Base-by-base conservation (phyloP, 2,888 invertebrate species). In the Neoascia interrupta region DNA sequence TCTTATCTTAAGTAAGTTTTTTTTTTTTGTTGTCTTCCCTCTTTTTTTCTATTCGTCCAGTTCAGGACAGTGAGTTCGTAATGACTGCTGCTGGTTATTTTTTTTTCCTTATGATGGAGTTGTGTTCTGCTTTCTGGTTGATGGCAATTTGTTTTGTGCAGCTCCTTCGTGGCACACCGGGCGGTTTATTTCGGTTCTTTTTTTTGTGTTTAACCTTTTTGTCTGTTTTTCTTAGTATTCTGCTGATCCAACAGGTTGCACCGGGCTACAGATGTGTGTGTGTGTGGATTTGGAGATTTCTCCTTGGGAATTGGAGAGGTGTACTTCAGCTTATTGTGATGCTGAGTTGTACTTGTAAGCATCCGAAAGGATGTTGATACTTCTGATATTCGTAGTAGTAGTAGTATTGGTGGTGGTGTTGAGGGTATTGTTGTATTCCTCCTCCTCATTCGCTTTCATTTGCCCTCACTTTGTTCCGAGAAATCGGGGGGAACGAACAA, bases 221-320 rank as follows among this genome's bases (percentile, higher is more conserved):
- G 16, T 64, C 43, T 72, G 53, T 79, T 79, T 73, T 79, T 73
- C 79, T 68, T 61, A 56, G 72, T 76, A 72, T 76, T 76, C 60
- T 58, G 58, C 41, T 61, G 68, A 73, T 73, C 79, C 79, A 79
- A 79, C 79, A 79, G 79, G 79, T 79, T 79, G 79, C 73, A 79
- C 60, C 66, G 73, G 69, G 34, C 61, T 64, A 47, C 39, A 28
- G 47, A 18, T 45, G 58, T 60, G 53, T 68, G 21, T 66, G 28
- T 51, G 54, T 61, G 58, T 56, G 47, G 8, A 6, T 72, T 61
- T 43, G 54, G 54, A 56, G 79, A 73, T 79, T 73, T 79, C 79
- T 79, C 73, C 79, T 73, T 79, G 68, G 51, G 61, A 66, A 54
- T 54, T 61, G 51, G 69, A 61, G 61, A 63, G 45, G 70, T 51